These are phyloP conservation scores for Pseudomyrmex flavicornis DNA, from an alignment of 1,140 invertebrate genomes.

Conservation along the genomic window DNA sequence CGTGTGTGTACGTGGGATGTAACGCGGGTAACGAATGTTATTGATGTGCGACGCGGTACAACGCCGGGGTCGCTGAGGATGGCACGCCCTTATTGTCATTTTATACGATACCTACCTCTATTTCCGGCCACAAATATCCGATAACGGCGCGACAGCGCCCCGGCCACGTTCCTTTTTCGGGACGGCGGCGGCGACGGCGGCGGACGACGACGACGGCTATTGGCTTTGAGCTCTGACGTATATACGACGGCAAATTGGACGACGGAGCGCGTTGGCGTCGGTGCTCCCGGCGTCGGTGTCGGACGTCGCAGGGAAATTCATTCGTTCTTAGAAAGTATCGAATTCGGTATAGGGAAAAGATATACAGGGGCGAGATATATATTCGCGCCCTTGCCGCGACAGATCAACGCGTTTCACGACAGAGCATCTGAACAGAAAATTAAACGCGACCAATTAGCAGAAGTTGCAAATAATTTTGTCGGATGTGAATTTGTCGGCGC, in stretches of 20 bases:
- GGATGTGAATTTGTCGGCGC: no score
- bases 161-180: conserved; percentile 67
- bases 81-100: conserved; percentile 77
- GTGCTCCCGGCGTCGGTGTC: conserved; percentile 30
- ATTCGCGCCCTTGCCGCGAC: no score
- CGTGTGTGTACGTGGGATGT: conserved; percentile 62
- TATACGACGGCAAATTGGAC: conserved; percentile 70
- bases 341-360: neutral
- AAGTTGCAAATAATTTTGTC: no score
- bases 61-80: conserved; percentile 41
- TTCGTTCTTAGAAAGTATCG: conserved; percentile 4
- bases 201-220: conserved; percentile 67
- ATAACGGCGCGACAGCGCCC: conserved; percentile 71
- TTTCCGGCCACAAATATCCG: conserved; percentile 77
- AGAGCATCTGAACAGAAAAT: no score
- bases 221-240: conserved; percentile 63
- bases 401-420: no score
- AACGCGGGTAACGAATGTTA: conserved; percentile 79
- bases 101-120: conserved; percentile 76
- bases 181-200: conserved; percentile 33
- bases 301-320: conserved; percentile 24
- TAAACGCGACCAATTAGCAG: no score
- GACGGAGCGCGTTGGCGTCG: conserved; percentile 41
- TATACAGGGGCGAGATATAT: neutral
- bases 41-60: conserved; percentile 74